Conservation (phyloP, 2,113 vertebrate genomes). For the Rhegmatorhina hoffmannsi region DNA sequence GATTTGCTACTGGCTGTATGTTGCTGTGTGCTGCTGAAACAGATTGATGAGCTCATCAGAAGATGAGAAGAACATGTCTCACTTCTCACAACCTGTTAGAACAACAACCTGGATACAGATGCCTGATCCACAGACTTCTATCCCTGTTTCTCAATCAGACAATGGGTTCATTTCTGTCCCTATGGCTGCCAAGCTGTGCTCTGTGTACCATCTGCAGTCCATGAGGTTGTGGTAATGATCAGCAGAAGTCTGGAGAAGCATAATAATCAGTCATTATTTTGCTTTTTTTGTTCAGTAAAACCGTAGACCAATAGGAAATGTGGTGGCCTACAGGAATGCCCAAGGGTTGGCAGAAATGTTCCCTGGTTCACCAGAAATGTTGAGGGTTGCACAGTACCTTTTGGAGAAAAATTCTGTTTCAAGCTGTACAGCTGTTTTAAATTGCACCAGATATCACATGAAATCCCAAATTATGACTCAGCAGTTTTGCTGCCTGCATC, state of each 20-base stretch:
- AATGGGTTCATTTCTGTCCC: not conserved
- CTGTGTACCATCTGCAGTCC: not conserved
- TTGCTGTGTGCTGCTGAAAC: not conserved
- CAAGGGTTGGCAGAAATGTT: not conserved
- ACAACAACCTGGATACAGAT: not conserved
- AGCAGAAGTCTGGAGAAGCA: not conserved
- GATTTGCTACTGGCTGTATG: not conserved
- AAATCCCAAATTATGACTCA: not conserved
- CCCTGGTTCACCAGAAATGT: not conserved
- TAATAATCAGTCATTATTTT: not conserved
- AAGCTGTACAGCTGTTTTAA: not conserved
- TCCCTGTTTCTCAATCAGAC: not conserved
- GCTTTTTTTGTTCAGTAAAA: not conserved
- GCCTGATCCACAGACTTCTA: not conserved
- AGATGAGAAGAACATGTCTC: not conserved
- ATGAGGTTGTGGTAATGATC: not conserved
- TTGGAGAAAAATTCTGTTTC: not conserved
- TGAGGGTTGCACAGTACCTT: not conserved
- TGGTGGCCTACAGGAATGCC: not conserved
- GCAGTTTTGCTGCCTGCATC: not conserved
- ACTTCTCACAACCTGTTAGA: not conserved
- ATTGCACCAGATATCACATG: not conserved
- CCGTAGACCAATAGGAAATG: accelerated
- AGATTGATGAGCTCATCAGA: not conserved
- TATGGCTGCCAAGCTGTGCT: not conserved